Evolutionary conservation across 2,113 vertebrate genomes (phyloP), one percentile per base, ranked within the genome.

Genomic region (Pyrgilauda ruficollis): DNA sequence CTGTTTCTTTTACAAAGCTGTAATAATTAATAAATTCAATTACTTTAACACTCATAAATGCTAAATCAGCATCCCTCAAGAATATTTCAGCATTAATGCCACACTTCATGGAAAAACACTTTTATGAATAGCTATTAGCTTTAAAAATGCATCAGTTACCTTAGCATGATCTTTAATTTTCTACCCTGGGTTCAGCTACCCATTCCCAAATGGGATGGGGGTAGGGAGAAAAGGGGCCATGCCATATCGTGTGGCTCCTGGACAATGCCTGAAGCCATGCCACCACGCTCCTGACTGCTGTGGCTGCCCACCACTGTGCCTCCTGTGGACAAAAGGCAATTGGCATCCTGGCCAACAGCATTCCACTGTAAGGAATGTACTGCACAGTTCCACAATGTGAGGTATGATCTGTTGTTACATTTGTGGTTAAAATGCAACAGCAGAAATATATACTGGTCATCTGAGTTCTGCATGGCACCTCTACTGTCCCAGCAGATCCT

Each of bases 191-290:
- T 70, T 74, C 24, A 81, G 10, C 19, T 61, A 13, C 12, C 11
- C 24, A 24, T 50, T 67, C 11, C 23, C 56, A 52, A 33, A 30
- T 17, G 11, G 24, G n/a, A 26, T 84, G 47, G 39, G 35, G 35
- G 50, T 0, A 11, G 44, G 28, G 31, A 19, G 23, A 15, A 68
- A 76, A 46, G 26, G 18, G 23, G 47, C 31, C 30, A 49, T 56
- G 23, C 15, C 39, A 23, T 2, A 37, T 17, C 28, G 17, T 0
- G 0, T 7, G 50, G 53, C n/a, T 77, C 27, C n/a, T 12, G 24
- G 69, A 46, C 0, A 0, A 52, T 26, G 55, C 18, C 41, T 52
- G 58, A 61, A 73, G 24, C 53, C 33, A 46, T 7, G 5, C 4
- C 26, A 67, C n/a, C 13, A 4, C 1, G 0, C 27, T 61, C 8